phyloP scores from a whole-genome alignment of 2,113 vertebrate species.

The crab-eating macaque (Macaca fascicularis) region DNA sequence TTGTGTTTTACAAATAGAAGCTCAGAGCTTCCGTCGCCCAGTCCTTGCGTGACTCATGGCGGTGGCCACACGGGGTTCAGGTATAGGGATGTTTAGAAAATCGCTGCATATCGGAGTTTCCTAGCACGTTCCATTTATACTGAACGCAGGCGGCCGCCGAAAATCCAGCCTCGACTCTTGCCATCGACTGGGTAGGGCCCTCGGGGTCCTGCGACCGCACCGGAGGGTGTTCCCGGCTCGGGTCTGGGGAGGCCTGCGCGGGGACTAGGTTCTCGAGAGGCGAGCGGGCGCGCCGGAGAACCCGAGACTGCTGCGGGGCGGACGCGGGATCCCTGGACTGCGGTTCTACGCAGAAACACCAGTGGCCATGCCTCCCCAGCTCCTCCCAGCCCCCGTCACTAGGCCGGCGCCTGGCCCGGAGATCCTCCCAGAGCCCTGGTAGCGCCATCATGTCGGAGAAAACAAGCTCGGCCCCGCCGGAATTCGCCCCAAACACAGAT shows the following conservation, averaged over 20 bases:
- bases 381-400: background rate
- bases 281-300: accelerated
- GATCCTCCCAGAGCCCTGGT: background rate
- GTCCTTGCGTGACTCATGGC: background rate
- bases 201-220: background rate
- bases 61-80: accelerated
- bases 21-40: background rate
- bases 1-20: slow-evolving; percentile 37
- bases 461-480: background rate
- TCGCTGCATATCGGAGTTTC: background rate
- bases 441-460: background rate
- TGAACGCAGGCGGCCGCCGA: background rate
- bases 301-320: background rate
- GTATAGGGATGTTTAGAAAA: background rate
- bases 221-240: accelerated
- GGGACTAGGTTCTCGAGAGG: background rate
- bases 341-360: accelerated
- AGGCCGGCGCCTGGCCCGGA: background rate
- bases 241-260: accelerated
- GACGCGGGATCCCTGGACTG: background rate
- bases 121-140: background rate
- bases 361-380: background rate
- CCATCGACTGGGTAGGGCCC: background rate
- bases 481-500: background rate
- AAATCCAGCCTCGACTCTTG: background rate